These are phyloP conservation scores for Augochlora pura DNA, from an alignment of 1,140 invertebrate species.

Conservation along the genomic window DNA sequence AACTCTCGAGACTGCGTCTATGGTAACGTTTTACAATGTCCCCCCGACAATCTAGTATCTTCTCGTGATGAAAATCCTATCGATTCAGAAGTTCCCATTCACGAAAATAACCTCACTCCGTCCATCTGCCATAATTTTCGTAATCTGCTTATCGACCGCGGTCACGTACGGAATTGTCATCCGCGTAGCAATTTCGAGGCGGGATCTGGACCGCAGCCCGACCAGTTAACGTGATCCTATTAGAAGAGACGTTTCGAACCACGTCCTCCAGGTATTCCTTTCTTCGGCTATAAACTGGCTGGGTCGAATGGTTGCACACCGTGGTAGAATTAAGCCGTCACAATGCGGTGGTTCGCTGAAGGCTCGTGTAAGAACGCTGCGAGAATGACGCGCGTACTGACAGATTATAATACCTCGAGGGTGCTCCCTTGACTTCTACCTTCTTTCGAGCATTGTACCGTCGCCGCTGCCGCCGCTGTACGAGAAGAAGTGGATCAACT, in stretches of 20 bases:
- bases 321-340: slow-evolving; percentile 7
- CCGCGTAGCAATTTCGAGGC: slow-evolving; percentile 72
- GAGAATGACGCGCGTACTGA: slow-evolving; percentile 41
- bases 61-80: background rate
- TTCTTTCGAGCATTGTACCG: slow-evolving; percentile 33
- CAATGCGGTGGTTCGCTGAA: slow-evolving; percentile 32
- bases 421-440: slow-evolving; percentile 43
- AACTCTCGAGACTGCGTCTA: too few species aligned
- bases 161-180: slow-evolving; percentile 73
- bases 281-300: background rate
- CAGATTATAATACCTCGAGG: slow-evolving; percentile 39
- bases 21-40: too few species aligned
- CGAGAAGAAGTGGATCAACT: slow-evolving; percentile 39
- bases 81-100: background rate
- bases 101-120: background rate
- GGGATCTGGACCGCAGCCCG: slow-evolving; percentile 70
- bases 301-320: background rate
- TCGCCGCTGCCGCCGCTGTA: background rate
- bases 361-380: background rate
- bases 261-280: slow-evolving; percentile 20
- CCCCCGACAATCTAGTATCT: background rate
- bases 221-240: slow-evolving; percentile 78
- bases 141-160: slow-evolving; percentile 73
- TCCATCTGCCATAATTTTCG: slow-evolving; percentile 20
- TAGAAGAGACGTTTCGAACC: slow-evolving; percentile 52